phyloP scores from a whole-genome alignment of 2,797 vertebrate species.

The Takifugu ocellatus region DNA sequence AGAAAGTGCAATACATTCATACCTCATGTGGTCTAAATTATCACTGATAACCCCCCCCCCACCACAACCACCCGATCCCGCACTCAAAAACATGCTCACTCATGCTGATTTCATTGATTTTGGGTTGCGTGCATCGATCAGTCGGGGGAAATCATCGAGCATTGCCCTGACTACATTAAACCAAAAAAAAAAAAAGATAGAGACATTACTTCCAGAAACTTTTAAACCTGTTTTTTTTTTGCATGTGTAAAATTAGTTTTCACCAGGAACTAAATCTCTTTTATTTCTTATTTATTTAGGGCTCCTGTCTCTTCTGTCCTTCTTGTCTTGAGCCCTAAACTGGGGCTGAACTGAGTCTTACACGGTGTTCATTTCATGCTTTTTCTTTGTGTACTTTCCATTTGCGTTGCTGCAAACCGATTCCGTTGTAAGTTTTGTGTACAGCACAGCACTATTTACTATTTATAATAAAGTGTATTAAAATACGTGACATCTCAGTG shows the following conservation, averaged over 20 bases:
- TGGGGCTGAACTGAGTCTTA: slow-evolving; percentile 81
- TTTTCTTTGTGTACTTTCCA: slow-evolving; percentile 64
- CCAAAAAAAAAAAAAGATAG: slow-evolving; percentile 38
- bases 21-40: slow-evolving; percentile 74
- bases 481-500: slow-evolving; percentile 38
- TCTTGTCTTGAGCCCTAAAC: slow-evolving; percentile 51
- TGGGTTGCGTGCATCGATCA: slow-evolving; percentile 58
- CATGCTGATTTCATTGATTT: slow-evolving; percentile 36
- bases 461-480: slow-evolving; percentile 94
- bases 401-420: slow-evolving; percentile 68
- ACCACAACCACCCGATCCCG: too few relatives aligned
- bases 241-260: slow-evolving; percentile 58
- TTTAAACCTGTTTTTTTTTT: slow-evolving; percentile 25
- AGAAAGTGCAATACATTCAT: slow-evolving; percentile 84
- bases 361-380: slow-evolving; percentile 72
- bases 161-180: slow-evolving; percentile 54
- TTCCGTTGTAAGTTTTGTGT: slow-evolving; percentile 90
- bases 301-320: slow-evolving; percentile 33
- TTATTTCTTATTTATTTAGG: slow-evolving; percentile 71
- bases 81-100: slow-evolving; percentile 10
- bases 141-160: slow-evolving; percentile 50
- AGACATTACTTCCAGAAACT: slow-evolving; percentile 43
- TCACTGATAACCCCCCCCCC: slow-evolving; percentile 30
- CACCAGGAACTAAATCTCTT: slow-evolving; percentile 48
- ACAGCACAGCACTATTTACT: slow-evolving; percentile 99